These are phyloP conservation scores for Neuroscelio doddi DNA, from an alignment of 2,888 invertebrate genomes.

Conservation along the genomic window DNA sequence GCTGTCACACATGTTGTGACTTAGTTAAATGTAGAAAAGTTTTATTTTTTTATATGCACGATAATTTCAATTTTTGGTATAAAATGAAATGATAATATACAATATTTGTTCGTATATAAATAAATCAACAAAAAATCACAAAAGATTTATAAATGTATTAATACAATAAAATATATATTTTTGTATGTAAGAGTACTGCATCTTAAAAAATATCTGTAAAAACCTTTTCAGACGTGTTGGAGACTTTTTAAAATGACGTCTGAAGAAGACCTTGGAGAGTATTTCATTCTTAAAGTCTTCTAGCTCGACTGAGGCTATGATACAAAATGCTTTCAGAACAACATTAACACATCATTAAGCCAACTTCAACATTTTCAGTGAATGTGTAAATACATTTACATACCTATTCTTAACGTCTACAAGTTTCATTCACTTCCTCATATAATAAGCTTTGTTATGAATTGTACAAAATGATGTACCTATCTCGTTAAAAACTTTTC, in stretches of 20 bases:
- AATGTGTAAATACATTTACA: slow-evolving; percentile 8
- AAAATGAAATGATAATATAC: background rate
- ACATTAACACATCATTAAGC: slow-evolving; percentile 8
- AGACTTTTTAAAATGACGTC: slow-evolving; percentile 7
- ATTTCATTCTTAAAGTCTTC: slow-evolving; percentile 1
- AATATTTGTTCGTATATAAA: too few species aligned
- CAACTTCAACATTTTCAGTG: background rate
- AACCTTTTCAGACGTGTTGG: background rate
- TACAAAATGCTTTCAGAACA: slow-evolving; percentile 11
- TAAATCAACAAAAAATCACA: too few species aligned
- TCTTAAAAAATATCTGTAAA: background rate
- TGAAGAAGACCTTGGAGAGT: slow-evolving; percentile 10
- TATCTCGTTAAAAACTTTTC: background rate
- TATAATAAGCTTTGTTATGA: slow-evolving; percentile 5
- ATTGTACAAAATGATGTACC: background rate
- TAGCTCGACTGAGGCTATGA: background rate
- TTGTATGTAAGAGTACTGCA: background rate
- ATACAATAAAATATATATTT: background rate
- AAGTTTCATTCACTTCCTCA: background rate
- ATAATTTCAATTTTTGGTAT: background rate
- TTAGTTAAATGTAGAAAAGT: background rate
- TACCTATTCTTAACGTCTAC: background rate
- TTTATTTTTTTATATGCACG: background rate
- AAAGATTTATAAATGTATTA: too few species aligned
- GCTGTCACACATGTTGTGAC: background rate